Evolutionary conservation across 1,140 invertebrate species (phyloP), one percentile per base, ranked within the genome.

Genomic region (Solen grandis): DNA sequence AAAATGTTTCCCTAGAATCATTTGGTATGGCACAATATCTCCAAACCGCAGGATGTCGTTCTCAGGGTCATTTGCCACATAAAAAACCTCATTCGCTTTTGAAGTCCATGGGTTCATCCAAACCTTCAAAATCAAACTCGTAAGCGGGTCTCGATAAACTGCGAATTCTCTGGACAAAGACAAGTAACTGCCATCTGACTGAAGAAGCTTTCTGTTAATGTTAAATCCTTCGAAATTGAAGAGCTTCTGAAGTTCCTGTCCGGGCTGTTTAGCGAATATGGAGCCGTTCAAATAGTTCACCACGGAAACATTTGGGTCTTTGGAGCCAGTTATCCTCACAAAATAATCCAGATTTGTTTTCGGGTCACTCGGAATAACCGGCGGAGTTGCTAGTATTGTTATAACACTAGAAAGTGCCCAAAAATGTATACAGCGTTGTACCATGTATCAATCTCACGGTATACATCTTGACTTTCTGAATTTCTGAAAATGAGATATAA

Each of bases 191-290:
- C 83, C 85, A 27, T 83, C 52, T 33, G 27, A n/a, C 35, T 73
- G 46, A 5, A 35, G 36, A 33, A 77, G 31, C 33, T 84, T 83
- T 31, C 66, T 35, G 19, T 76, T 74, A 13, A 86, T 81, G 33
- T 84, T 86, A 57, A 72, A 84, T 1, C 85, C 83, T 78, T 85
- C 81, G 54, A 72, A 85, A 35, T 75, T 76, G 35, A 85, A 85
- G 52, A 85, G 29, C 29, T 76, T 81, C 46, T 52, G 22, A 4
- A 84, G n/a, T 3, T n/a, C 14, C 33, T 25, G 8, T 13, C 59
- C 65, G 3, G 72, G 70, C n/a, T 69, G 22, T 25, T 78, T 62
- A 14, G 27, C 57, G 46, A 66, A 86, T 0, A 86, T 63, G 0
- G 81, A 81, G 16, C 85, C 83, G 25, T 86, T 86, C 5, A 84